Evolutionary conservation across 2,113 vertebrate species (phyloP).

Genomic region (Guaruba guarouba): DNA sequence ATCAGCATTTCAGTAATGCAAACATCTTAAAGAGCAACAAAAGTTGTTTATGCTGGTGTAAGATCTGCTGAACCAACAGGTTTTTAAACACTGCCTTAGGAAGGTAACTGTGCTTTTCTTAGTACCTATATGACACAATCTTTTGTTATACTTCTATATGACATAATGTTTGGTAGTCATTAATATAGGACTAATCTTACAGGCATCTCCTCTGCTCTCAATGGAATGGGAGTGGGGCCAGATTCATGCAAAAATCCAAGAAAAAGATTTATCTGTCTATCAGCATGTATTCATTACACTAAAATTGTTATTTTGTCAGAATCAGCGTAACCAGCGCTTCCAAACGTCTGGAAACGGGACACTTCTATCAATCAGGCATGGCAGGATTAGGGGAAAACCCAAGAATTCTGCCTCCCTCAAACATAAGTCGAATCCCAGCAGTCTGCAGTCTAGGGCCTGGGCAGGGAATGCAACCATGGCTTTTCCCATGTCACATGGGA

Average conservation of each 20-base stretch:
- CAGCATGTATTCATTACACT: constrained; percentile 48
- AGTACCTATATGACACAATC: constrained; percentile 3
- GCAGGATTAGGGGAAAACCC: not conserved
- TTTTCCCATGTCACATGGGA: not conserved
- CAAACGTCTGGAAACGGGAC: not conserved
- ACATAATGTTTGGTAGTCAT: constrained; percentile 19
- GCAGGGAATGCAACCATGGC: not conserved
- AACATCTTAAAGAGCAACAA: not conserved
- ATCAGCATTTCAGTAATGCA: constrained; percentile 10
- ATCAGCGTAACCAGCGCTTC: not conserved
- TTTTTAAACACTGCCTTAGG: constrained; percentile 28
- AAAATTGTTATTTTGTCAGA: constrained; percentile 25
- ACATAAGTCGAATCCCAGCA: not conserved
- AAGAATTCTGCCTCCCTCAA: not conserved
- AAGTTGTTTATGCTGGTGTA: not conserved
- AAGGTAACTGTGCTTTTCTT: not conserved
- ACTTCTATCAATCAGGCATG: not conserved
- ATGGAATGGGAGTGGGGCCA: not conserved
- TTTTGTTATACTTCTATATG: constrained; percentile 18
- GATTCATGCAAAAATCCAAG: constrained; percentile 13
- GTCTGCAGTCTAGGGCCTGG: not conserved
- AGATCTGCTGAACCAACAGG: constrained; percentile 31
- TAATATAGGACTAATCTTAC: constrained; percentile 22
- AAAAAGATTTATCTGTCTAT: constrained; percentile 48
- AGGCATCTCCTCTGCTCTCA: constrained; percentile 17